phyloP scores from a whole-genome alignment of 2,888 invertebrate species.

The Clivina fossor region DNA sequence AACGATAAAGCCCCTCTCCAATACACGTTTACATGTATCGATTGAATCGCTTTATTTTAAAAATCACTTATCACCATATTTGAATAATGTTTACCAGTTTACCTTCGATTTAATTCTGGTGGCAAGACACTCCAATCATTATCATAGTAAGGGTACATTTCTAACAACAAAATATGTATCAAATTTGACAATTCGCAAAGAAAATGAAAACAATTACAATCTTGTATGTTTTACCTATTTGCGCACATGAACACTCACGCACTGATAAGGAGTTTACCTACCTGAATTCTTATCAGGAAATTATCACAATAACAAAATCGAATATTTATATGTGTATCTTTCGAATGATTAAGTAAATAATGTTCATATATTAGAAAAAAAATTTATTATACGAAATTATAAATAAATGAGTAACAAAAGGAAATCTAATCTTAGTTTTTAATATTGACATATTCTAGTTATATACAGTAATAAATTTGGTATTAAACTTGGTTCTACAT shows the following conservation, averaged over 20 bases:
- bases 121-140: conserved; percentile 85
- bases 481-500: too few species aligned
- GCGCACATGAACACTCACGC: not conserved
- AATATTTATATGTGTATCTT: too few species aligned
- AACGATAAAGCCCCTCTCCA: too few species aligned
- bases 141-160: conserved; percentile 62
- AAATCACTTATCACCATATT: not conserved
- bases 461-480: too few species aligned
- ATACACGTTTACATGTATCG: conserved; percentile 26
- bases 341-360: too few species aligned
- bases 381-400: too few species aligned
- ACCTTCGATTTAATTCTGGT: conserved; percentile 84
- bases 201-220: conserved; percentile 1
- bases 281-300: conserved; percentile 10
- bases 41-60: conserved; percentile 5
- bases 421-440: too few species aligned
- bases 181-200: conserved; percentile 3
- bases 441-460: too few species aligned
- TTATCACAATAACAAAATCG: not conserved
- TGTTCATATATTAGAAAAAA: too few species aligned
- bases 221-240: too few species aligned
- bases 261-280: not conserved
- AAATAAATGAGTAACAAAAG: too few species aligned
- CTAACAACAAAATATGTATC: conserved; percentile 7
- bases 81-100: conserved; percentile 43